Evolutionary conservation across 1,140 invertebrate species (phyloP), one percentile per base, ranked within the genome.

Genomic region (Platorchestia sp.): DNA sequence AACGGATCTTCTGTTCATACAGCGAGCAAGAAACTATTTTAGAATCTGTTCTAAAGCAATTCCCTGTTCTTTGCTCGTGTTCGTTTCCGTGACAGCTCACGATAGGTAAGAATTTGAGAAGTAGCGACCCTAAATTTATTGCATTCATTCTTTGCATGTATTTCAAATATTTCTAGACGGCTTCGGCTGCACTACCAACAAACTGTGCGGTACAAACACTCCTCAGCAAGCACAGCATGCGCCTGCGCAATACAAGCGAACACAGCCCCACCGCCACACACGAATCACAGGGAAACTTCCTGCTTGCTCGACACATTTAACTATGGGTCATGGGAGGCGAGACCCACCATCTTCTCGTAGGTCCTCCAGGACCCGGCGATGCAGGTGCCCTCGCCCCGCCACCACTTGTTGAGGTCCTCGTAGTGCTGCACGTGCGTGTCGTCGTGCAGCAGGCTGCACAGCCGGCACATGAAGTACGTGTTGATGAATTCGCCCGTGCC

Each of bases 401-500:
- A 99, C 98, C 98, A 99, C 95, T 98, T 98, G 97, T 99, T 99
- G 41, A 99, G 98, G 97, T 99, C 98, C 42, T 98, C 97, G 97
- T 99, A 99, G 95, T 96, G 95, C 93, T 96, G 90, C 86, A 95
- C 95, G 96, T 93, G 96, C 95, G 16, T 75, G 95, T 97, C 98
- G 96, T 98, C 98, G 97, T 99, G 99, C 45, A 99, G 97, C 98
- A 99, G 98, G 7, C 99, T 98, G 97, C 99, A 99, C 41, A 99
- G 97, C 0, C 99, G 98, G 97, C 99, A 99, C 98, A 99, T 99
- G 97, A 99, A 99, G 97, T 98, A 99, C 41, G 99, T 99, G 97
- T 99, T 99, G 96, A 99, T 98, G 97, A 99, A 99, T 97, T 99
- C 98, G 0, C 99, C 99, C 0, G 98, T 99, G 47, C 98, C 98